Conservation (phyloP, 2,888 invertebrate species). For the Luperina nickerlii region DNA sequence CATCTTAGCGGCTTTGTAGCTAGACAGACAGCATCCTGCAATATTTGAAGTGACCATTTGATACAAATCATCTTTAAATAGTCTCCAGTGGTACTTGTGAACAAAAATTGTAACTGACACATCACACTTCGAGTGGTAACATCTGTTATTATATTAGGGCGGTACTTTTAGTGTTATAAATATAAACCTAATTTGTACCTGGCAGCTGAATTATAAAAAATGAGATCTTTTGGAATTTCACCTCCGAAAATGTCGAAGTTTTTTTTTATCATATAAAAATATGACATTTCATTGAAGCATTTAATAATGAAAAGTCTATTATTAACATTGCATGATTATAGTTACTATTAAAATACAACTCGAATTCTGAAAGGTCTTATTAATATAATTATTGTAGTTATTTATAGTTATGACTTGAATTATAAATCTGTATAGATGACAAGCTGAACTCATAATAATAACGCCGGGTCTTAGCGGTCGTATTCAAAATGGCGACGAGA, state of each 20-base stretch:
- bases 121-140: conserved; percentile 13
- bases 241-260: not conserved
- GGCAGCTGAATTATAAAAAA: conserved; percentile 46
- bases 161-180: conserved; percentile 43
- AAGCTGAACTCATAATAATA: conserved; percentile 33
- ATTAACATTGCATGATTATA: conserved; percentile 33
- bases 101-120: conserved; percentile 21
- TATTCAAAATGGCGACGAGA: conserved; percentile 17
- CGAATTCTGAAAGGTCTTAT: conserved; percentile 59
- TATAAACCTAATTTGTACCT: conserved; percentile 39
- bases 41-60: conserved; percentile 4
- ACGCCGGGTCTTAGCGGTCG: conserved; percentile 47
- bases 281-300: conserved; percentile 41
- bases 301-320: not conserved
- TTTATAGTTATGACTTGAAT: conserved; percentile 43
- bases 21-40: not conserved
- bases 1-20: not conserved
- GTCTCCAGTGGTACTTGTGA: conserved; percentile 26
- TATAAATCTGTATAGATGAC: conserved; percentile 48
- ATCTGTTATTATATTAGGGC: conserved; percentile 22
- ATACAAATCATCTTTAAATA: not conserved
- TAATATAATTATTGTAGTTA: conserved; percentile 35
- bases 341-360: conserved; percentile 21
- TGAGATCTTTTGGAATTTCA: conserved; percentile 49
- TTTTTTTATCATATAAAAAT: not conserved